Base-by-base conservation (phyloP, 1,140 invertebrate species). In the Venustaconcha ellipsiformis region DNA sequence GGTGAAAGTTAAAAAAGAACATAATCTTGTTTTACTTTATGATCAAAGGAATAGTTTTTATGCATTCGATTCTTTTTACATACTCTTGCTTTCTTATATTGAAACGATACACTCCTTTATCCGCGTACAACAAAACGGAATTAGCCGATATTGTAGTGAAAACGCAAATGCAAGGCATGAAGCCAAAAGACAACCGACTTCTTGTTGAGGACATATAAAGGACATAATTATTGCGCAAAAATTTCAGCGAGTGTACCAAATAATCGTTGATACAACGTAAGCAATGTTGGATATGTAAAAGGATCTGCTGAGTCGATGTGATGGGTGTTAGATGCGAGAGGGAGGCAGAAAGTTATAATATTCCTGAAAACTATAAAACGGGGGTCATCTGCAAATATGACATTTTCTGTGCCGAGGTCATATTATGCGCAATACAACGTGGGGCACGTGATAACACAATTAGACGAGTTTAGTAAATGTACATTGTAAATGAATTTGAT, bases 271-370 rank as follows among this genome's bases (percentile, higher is more conserved):
- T 88, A 84, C 76, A 87, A 85, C 70, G 76, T 89, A 67, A 85
- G 84, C 66, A 89, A 89, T 80, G 89, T 89, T 69, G 88, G 88
- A n/a, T 86, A 87, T 30, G 2, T 78, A 87, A 86, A 68, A 80
- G 83, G 56, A 81, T 84, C 80, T 89, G 88, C 67, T 89, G 88
- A 68, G 84, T 88, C 23, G 88, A 89, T 71, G 84, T 89, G 14
- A 72, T 58, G 8, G 26, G 26, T 30, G 26, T 30, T 30, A 30
- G 2, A 30, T 2, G 26, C 26, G 26, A 30, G 26, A 30, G 74
- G 74, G 12, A 85, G 83, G 14, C 74, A 83, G 76, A 76, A 69
- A 18, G 88, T 89, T 74, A 82, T 89, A 30, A 78, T 89, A 14
- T 89, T 89, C 70, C 68, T 89, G 64, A 89, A 88, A 8, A 78